phyloP scores from a whole-genome alignment of 2,797 vertebrate genomes.

The Limnodromus scolopaceus region DNA sequence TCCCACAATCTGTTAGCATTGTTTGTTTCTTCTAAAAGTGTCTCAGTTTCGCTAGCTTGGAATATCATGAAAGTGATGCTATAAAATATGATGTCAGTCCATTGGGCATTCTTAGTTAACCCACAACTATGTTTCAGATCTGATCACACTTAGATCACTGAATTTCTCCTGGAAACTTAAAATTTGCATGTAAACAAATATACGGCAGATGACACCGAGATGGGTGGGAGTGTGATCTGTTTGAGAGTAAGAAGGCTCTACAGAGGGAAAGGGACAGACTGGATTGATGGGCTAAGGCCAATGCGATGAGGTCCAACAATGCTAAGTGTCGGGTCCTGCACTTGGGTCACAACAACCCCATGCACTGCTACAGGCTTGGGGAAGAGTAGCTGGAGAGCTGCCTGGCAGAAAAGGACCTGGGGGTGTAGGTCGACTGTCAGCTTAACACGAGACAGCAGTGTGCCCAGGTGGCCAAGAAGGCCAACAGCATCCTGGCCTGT shows the following conservation, averaged over 20 bases:
- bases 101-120: neutral
- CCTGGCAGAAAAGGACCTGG: neutral
- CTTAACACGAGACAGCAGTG: neutral
- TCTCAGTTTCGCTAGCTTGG: neutral
- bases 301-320: neutral
- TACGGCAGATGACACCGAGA: neutral
- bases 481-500: neutral
- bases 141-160: neutral
- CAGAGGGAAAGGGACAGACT: neutral
- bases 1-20: neutral
- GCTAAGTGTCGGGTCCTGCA: neutral
- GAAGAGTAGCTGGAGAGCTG: neutral
- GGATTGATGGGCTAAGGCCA: neutral
- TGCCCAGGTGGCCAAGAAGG: neutral
- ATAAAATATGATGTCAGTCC: neutral
- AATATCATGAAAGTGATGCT: neutral
- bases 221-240: neutral
- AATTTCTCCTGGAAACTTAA: neutral
- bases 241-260: neutral
- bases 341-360: neutral
- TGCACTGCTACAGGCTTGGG: neutral
- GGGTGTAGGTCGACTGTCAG: neutral
- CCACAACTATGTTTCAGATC: neutral
- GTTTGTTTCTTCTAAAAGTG: neutral
- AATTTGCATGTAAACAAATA: neutral